Evolutionary conservation across 2,797 vertebrate species (phyloP), one percentile per base, ranked within the genome.

Genomic region (Eupleurogrammus muticus): DNA sequence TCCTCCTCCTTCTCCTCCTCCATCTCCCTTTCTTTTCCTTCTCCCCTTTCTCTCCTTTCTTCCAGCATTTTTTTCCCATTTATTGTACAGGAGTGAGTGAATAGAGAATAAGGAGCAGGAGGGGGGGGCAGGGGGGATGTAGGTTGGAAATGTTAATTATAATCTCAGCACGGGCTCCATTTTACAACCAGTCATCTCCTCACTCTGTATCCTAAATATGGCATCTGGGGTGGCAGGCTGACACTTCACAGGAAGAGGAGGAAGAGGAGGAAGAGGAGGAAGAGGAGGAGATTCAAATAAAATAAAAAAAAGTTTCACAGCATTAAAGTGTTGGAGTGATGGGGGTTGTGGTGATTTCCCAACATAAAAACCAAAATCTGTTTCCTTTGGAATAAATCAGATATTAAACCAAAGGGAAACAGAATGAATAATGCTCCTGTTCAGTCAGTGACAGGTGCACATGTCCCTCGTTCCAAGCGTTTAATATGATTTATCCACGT

Each of bases 111-210:
- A 66, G 79, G 81, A 74, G 87, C 68, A 90, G 85, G 87, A 90
- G 83, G 87, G 91, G 92, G 70, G 64, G 79, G 81, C 74, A 87
- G 70, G 92, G 89, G 81, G 87, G 94, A 93, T 92, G 93, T 88
- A 94, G 94, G 93, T 94, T 95, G 93, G 92, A 94, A 94, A 94
- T 90, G 92, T 94, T 94, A 93, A 94, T 94, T 94, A 93, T 92
- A 93, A 94, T 94, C 92, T 89, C 87, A 85, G 88, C 87, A 86
- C 93, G 84, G 92, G 91, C 92, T 89, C 94, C 94, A 95, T 95
- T 95, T 95, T 94, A 94, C 92, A 92, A 82, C 87, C 86, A 89
- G 90, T 89, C 93, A 92, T 89, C 90, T 87, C 84, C 70, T 85
- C 83, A 87, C 90, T 89, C 87, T 79, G 83, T 73, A 84, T 86